phyloP scores from a whole-genome alignment of 1,140 invertebrate species.

The Diachasmimorpha longicaudata region DNA sequence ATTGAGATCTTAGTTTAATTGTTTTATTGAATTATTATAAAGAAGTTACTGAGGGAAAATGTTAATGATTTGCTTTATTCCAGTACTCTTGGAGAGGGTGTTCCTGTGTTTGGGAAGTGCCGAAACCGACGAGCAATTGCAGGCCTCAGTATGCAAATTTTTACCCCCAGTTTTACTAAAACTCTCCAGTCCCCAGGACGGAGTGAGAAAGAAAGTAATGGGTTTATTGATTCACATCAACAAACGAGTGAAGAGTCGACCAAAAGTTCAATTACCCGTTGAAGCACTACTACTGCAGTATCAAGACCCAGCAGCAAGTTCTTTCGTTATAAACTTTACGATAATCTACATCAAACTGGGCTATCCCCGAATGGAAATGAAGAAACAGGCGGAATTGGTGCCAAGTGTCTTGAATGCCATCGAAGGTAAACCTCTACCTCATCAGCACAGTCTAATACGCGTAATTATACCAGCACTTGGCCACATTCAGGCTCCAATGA shows the following conservation, averaged over 20 bases:
- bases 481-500: slow-evolving; percentile 72
- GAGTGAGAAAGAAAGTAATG: slow-evolving; percentile 88
- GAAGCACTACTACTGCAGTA: slow-evolving; percentile 83
- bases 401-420: slow-evolving; percentile 79
- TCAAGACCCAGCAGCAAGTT: slow-evolving; percentile 76
- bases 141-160: slow-evolving; percentile 83
- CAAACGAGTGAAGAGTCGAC: slow-evolving; percentile 83
- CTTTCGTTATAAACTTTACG: slow-evolving; percentile 91
- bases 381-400: slow-evolving; percentile 78
- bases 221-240: slow-evolving; percentile 93
- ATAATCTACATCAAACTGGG: slow-evolving; percentile 94
- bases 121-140: slow-evolving; percentile 87
- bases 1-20: too few relatives aligned
- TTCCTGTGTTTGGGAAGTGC: slow-evolving; percentile 86
- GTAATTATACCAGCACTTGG: slow-evolving; percentile 81
- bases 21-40: too few relatives aligned
- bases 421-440: slow-evolving; percentile 79
- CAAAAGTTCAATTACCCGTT: slow-evolving; percentile 86
- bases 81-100: slow-evolving; percentile 83
- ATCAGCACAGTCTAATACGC: slow-evolving; percentile 85
- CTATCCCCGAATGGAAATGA: slow-evolving; percentile 78
- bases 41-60: too few relatives aligned
- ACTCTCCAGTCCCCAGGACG: slow-evolving; percentile 83
- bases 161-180: slow-evolving; percentile 88
- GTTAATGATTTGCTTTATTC: background rate